Evolutionary conservation across 2,888 invertebrate genomes (phyloP).

Genomic region (Acanthococcus lagerstroemiae): DNA sequence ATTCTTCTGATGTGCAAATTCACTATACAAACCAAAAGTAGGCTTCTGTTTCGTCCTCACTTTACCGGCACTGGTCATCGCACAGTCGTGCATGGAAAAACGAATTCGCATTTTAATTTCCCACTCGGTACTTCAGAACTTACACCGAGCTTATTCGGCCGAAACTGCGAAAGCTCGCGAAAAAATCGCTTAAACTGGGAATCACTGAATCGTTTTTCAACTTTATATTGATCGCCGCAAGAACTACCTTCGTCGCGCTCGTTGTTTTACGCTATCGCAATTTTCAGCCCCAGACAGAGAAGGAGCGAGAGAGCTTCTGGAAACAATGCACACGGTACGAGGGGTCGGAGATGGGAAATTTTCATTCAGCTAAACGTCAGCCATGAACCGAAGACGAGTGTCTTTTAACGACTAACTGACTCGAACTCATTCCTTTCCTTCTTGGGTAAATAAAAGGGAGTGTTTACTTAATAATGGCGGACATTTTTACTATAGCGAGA

Average conservation of each 20-base stretch:
- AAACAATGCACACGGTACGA: conserved; percentile 2
- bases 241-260: background rate
- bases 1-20: too few relatives aligned
- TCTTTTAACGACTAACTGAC: conserved; percentile 30
- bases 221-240: conserved; percentile 28
- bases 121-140: too few relatives aligned
- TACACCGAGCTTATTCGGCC: too few relatives aligned
- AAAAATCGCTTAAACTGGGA: conserved; percentile 8
- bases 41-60: too few relatives aligned
- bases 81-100: too few relatives aligned
- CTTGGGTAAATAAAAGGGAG: conserved; percentile 29
- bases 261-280: conserved; percentile 20
- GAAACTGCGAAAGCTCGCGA: too few relatives aligned
- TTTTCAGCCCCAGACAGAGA: conserved; percentile 10
- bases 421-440: conserved; percentile 26
- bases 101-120: too few relatives aligned
- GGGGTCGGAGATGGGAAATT: conserved; percentile 20
- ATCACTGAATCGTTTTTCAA: conserved; percentile 29
- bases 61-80: too few relatives aligned
- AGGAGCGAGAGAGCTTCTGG: background rate
- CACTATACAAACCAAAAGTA: too few relatives aligned
- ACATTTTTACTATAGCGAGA: conserved; percentile 21
- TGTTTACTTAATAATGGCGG: conserved; percentile 32
- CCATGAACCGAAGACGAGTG: conserved; percentile 30
- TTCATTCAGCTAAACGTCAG: conserved; percentile 29